Base-by-base conservation (phyloP, 2,797 vertebrate species). In the Steatocranus sp. region DNA sequence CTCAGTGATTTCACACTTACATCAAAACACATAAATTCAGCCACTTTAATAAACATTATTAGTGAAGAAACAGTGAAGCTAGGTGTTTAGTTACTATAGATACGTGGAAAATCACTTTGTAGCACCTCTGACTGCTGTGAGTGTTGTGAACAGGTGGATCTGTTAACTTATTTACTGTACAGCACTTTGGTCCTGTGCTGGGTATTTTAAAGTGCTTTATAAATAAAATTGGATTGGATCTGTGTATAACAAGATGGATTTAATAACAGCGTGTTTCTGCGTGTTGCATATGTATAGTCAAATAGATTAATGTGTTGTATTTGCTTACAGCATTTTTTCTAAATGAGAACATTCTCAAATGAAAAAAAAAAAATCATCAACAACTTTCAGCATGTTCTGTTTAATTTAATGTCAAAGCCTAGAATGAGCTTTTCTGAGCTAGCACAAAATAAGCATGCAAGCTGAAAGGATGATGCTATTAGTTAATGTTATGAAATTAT, bases 401-500 rank as follows among this genome's bases (percentile, higher is more conserved):
- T 80, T 66, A 84, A 73, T 75, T 79, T 63, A 20, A 83, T 15
- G 12, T 43, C 23, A 63, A n/a, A 63, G 36, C 4, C 58, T 76
- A 30, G 80, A 66, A 83, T 17, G 1, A 25, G 43, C 32, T 20
- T 49, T 11, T 73, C 15, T 32, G 70, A 85, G 11, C 66, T 36
- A 76, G 11, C 15, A 49, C 32, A 83, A 58, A 75, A 70, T 41
- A 58, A 43, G 41, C 75, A 82, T 78, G 11, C n/a, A n/a, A 56
- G 82, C 84, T 87, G 43, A 82, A 79, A 84, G 70, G 34, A n/a
- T 54, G 76, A 73, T n/a, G 56, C 49, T 12, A 49, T 85, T 80
- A 82, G 61, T 58, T 66, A 70, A 81, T 54, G 5, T 81, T 54
- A 5, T 83, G 77, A 82, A 89, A 86, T 63, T 0, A 66, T 88